phyloP scores from a whole-genome alignment of 2,113 vertebrate species.

The Nesogale talazaci region DNA sequence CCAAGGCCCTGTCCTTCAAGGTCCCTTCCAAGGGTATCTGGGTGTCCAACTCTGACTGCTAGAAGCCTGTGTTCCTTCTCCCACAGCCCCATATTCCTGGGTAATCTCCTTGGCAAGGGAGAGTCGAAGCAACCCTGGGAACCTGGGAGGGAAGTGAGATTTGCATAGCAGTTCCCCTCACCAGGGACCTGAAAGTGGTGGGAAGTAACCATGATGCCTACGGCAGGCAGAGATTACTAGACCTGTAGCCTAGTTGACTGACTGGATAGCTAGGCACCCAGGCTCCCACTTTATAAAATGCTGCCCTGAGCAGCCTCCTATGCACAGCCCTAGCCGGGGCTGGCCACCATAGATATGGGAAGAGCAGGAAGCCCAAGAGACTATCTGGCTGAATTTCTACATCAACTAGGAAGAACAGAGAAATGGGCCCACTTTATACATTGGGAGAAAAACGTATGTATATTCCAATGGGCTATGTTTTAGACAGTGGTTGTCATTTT shows the following conservation, averaged over 20 bases:
- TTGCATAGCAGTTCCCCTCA: neutral
- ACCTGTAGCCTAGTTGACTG: neutral
- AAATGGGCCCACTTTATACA: neutral
- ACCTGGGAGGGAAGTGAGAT: neutral
- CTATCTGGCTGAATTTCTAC: too few species aligned
- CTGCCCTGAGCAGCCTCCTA: neutral
- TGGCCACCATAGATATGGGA: neutral
- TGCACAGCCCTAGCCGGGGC: rapidly evolving
- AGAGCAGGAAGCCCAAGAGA: neutral
- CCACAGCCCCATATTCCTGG: neutral
- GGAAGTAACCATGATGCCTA: too few species aligned
- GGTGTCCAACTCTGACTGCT: neutral
- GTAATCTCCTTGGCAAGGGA: slow-evolving; percentile 35
- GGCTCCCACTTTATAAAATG: neutral
- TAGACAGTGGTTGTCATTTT: neutral
- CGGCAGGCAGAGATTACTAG: neutral
- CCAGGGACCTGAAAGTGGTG: neutral
- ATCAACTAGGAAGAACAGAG: neutral
- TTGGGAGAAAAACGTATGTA: neutral
- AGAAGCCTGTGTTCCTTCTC: neutral
- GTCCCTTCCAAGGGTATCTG: neutral
- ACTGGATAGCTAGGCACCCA: neutral
- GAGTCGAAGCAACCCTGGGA: slow-evolving; percentile 3
- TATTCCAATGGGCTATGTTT: too few species aligned
- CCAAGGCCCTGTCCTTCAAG: neutral